A percentile compares a stretch with the other conserved stretches of the same genome.
These are phyloP conservation scores for Micromussa lordhowensis DNA, from an alignment of 92 coral and sea anemone species.

Conservation along the genomic window DNA sequence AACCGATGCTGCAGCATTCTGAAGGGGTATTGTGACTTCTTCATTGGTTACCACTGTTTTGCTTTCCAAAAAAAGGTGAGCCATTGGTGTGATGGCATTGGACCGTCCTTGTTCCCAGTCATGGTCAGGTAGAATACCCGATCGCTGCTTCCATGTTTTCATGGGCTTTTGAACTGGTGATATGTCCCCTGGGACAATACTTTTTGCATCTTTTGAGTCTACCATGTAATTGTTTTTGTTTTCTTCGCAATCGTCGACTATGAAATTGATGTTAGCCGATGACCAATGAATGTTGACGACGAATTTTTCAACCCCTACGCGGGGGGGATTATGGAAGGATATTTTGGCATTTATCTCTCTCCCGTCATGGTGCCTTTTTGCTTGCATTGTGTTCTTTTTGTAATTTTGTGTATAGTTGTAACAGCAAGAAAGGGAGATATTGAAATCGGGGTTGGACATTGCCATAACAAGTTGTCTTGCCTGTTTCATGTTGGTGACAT, in stretches of 20 bases:
- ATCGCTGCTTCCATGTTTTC: conserved; percentile 69
- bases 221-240: conserved; percentile 39
- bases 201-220: conserved; percentile 73
- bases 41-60: neutral
- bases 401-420: conserved; percentile 70
- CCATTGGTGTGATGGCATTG: conserved; percentile 69
- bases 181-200: conserved; percentile 63
- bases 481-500: conserved; percentile 53
- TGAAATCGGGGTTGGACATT: conserved; percentile 50
- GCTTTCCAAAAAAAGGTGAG: conserved; percentile 63
- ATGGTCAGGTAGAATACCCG: conserved; percentile 65
- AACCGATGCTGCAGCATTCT: neutral
- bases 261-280: conserved; percentile 62
- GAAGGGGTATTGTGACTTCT: neutral
- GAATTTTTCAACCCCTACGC: conserved; percentile 65
- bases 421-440: conserved; percentile 53
- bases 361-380: conserved; percentile 73
- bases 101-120: conserved; percentile 63
- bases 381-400: conserved; percentile 64
- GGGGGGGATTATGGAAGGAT: conserved; percentile 62
- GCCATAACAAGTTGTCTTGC: conserved; percentile 70
- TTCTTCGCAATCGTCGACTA: conserved; percentile 58
- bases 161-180: conserved; percentile 42
- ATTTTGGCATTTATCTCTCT: conserved; percentile 67
- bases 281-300: conserved; percentile 70